Percentiles rank a stretch among this genome's conserved stretches.
Conservation (phyloP, 2,888 invertebrate species). For the Blastobasis lacticolella region DNA sequence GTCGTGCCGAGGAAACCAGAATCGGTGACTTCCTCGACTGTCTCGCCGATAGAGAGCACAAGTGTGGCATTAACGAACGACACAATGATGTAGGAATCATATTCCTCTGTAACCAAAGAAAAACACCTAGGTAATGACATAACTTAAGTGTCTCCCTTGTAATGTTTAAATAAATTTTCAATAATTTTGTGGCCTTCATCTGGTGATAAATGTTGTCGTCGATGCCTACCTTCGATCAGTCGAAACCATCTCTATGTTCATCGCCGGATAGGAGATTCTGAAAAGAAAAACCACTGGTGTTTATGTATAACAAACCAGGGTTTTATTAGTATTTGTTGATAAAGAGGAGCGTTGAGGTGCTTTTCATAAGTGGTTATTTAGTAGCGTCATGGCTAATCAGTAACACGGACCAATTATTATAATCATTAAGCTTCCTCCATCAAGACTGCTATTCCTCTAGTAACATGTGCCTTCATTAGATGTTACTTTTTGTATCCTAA, state of each 20-base stretch:
- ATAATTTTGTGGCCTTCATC: constrained; percentile 1
- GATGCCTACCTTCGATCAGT: constrained; percentile 63
- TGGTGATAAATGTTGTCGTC: constrained; percentile 34
- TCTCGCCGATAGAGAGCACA: constrained; percentile 99
- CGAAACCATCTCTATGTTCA: constrained; percentile 56
- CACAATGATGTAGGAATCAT: constrained; percentile 99
- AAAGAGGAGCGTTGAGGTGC: constrained; percentile 47
- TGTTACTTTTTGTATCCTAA: neutral
- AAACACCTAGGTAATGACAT: constrained; percentile 21
- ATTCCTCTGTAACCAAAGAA: constrained; percentile 91
- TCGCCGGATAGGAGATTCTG: constrained; percentile 76
- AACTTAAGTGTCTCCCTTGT: no score
- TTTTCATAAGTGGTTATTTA: constrained; percentile 59
- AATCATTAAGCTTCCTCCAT: constrained; percentile 60
- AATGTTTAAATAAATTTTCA: no score
- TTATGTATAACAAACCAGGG: constrained; percentile 82
- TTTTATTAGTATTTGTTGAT: constrained; percentile 73
- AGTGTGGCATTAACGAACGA: constrained; percentile 98
- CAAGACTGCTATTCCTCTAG: no score
- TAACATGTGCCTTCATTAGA: no score
- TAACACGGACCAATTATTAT: constrained; percentile 70
- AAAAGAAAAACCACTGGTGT: constrained; percentile 94
- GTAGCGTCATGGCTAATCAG: constrained; percentile 66
- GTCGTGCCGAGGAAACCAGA: constrained; percentile 99
- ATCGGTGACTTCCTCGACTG: constrained; percentile 99